Evolutionary conservation across 2,888 invertebrate species (phyloP), one percentile per base, ranked within the genome.

Genomic region (Melanargia galathea): DNA sequence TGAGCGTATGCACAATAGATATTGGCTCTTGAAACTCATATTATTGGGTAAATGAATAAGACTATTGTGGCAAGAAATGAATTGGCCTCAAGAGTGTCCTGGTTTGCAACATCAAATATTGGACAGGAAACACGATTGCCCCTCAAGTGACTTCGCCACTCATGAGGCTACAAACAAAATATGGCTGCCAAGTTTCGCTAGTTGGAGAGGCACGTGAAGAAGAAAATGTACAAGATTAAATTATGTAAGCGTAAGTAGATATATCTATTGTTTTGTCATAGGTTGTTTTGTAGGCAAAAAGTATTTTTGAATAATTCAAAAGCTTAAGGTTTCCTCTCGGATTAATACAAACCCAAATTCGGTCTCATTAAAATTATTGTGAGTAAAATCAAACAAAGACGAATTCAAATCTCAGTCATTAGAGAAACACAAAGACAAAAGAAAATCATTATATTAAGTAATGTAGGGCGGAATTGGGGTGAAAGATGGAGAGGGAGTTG

Each of bases 401-500:
- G 48, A 63, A 60, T 68, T 70, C 62, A 62, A 70, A 68, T 66
- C 63, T 65, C 70, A 65, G 64, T 70, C 68, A 70, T 70, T 70
- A 68, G 66, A 63, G 66, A 57, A 51, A 65, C 49, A 58, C 62
- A 70, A 64, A 64, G 68, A 69, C 68, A 73, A 73, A 75, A 72
- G 69, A 73, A 71, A 72, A 58, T 73, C 79, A 79, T 83, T 82
- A 80, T 82, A 82, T 80, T 81, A 83, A 78, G 81, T 80, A 82
- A 82, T 75, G 78, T 74, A 74, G 75, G 75, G 68, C 71, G 75
- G 77, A 77, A 71, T 76, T 72, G 74, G 72, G 71, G 67, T 73
- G 64, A 70, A 73, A 74, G 78, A 80, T 81, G 81, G 79, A 82
- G 75, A 80, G 76, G 67, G 77, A 78, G 82, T 77, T 75, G 79